Percentiles rank a stretch among this genome's conserved stretches.
Conservation (phyloP, 1,140 invertebrate species). For the Rhyacophila brunnea region DNA sequence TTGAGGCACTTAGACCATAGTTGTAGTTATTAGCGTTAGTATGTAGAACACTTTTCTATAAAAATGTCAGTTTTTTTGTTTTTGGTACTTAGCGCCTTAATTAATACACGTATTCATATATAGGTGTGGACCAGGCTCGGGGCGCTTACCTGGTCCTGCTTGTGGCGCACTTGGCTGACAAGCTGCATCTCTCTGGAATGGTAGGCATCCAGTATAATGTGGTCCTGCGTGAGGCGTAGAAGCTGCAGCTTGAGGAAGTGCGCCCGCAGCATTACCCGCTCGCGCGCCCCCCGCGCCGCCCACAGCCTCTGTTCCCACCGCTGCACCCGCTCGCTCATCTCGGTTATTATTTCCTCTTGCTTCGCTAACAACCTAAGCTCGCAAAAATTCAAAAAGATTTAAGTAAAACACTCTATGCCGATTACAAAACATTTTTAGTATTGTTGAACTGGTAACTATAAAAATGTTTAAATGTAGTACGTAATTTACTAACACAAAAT, state of each 20-base stretch:
- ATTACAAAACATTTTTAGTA: too few species aligned
- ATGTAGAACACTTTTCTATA: too few species aligned
- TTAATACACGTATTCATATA: too few species aligned
- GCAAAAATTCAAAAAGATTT: background rate
- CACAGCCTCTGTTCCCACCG: constrained; percentile 67
- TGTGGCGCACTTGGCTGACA: constrained; percentile 58
- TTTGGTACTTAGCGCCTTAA: too few species aligned
- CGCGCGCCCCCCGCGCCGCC: constrained; percentile 60
- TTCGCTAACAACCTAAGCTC: constrained; percentile 51
- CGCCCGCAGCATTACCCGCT: constrained; percentile 61
- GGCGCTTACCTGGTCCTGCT: constrained; percentile 63
- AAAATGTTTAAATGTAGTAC: too few species aligned
- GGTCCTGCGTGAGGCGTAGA: constrained; percentile 75
- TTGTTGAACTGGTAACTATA: too few species aligned
- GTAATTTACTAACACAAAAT: background rate
- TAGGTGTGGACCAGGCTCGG: too few species aligned
- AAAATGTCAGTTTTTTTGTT: too few species aligned
- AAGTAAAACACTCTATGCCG: too few species aligned
- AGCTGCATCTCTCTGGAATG: constrained; percentile 70
- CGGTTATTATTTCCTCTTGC: constrained; percentile 61
- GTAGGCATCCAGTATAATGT: constrained; percentile 73
- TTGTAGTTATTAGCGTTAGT: too few species aligned
- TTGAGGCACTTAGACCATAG: too few species aligned
- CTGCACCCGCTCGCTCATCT: constrained; percentile 58
- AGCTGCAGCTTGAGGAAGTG: constrained; percentile 65